phyloP scores from a whole-genome alignment of 2,888 invertebrate genomes.

The Parelbella ahira region DNA sequence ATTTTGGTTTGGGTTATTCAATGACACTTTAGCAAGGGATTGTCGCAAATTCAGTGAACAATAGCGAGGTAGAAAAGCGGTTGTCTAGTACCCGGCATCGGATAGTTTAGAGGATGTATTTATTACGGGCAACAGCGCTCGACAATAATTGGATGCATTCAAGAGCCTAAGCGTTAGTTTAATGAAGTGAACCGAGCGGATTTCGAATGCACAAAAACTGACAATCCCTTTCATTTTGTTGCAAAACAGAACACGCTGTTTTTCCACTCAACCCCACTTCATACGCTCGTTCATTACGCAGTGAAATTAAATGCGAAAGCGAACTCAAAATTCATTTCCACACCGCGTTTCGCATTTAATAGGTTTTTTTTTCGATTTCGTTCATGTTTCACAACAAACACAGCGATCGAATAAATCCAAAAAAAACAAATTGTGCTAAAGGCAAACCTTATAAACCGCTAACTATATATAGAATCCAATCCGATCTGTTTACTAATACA shows the following conservation, averaged over 20 bases:
- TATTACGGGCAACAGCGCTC: slow-evolving; percentile 9
- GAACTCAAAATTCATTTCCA: slow-evolving; percentile 3
- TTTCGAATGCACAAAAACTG: slow-evolving; percentile 22
- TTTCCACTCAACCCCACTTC: no score
- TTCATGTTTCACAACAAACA: slow-evolving; percentile 9
- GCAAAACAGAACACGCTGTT: slow-evolving; percentile 12
- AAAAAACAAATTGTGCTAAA: slow-evolving; percentile 10
- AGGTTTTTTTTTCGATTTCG: slow-evolving; percentile 7
- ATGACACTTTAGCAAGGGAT: background rate
- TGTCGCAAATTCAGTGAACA: slow-evolving; percentile 9
- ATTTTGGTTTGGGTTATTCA: slow-evolving; percentile 1
- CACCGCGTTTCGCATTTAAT: no score
- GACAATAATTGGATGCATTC: slow-evolving; percentile 22
- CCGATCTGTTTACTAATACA: slow-evolving; percentile 9
- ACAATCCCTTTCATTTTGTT: slow-evolving; percentile 10
- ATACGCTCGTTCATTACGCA: no score
- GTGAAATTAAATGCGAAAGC: slow-evolving; percentile 5
- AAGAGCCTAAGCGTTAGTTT: slow-evolving; percentile 39
- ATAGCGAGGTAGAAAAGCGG: slow-evolving; percentile 13
- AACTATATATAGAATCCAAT: slow-evolving; percentile 16
- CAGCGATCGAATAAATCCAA: slow-evolving; percentile 6
- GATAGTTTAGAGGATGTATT: slow-evolving; percentile 11
- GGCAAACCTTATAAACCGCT: slow-evolving; percentile 15
- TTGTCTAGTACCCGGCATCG: slow-evolving; percentile 9
- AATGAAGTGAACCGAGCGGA: slow-evolving; percentile 39